phyloP scores from a whole-genome alignment of 1,140 invertebrate genomes.

The Diabrotica virgifera region DNA sequence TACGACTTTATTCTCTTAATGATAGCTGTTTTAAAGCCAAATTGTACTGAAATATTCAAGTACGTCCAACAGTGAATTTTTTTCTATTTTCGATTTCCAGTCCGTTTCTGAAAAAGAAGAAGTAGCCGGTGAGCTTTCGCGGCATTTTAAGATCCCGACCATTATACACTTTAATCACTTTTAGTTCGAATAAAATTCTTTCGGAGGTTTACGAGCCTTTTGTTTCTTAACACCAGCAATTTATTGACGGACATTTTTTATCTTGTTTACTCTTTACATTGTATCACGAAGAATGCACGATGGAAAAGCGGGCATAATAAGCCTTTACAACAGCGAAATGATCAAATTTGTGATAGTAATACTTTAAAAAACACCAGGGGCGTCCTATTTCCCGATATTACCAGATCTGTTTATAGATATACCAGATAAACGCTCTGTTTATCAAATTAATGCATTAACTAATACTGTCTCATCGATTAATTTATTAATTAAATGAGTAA shows the following conservation, averaged over 20 bases:
- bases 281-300: constrained; percentile 6
- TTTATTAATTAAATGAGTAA: too few relatives aligned
- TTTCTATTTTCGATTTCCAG: not conserved
- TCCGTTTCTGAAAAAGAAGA: constrained; percentile 1
- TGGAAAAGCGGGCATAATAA: not conserved
- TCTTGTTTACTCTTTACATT: constrained; percentile 5
- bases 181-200: constrained; percentile 13
- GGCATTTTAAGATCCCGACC: constrained; percentile 4
- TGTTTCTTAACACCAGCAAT: constrained; percentile 8
- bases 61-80: not conserved
- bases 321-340: not conserved
- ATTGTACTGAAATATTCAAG: too few relatives aligned
- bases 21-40: too few relatives aligned
- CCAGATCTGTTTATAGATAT: not conserved
- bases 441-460: too few relatives aligned
- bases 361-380: not conserved
- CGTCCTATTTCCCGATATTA: not conserved
- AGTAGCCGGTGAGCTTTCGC: constrained; percentile 11
- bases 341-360: not conserved
- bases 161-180: constrained; percentile 14
- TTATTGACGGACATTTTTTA: constrained; percentile 7
- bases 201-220: constrained; percentile 6
- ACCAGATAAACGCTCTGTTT: not conserved
- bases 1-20: too few relatives aligned
- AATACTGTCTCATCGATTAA: too few relatives aligned